phyloP scores from a whole-genome alignment of 2,113 vertebrate species.

The Dicrurus megarhynchus region DNA sequence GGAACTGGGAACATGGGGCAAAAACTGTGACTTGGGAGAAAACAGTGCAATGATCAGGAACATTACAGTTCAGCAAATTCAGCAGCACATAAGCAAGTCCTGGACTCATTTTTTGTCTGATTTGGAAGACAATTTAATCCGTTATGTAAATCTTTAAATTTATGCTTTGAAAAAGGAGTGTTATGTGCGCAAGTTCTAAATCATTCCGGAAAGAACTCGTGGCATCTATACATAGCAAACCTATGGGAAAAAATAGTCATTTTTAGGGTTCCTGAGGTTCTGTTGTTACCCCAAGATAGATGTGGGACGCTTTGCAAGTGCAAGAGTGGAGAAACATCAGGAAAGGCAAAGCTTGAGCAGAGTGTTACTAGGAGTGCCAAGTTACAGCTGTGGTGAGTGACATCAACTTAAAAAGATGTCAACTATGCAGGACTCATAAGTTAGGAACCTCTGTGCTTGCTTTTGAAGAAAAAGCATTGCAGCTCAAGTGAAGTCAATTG shows the following conservation, averaged over 20 bases:
- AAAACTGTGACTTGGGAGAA: neutral
- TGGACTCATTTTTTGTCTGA: neutral
- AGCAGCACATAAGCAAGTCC: neutral
- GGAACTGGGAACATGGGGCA: neutral
- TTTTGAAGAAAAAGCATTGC: conserved; percentile 5
- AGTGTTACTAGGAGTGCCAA: neutral
- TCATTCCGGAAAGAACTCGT: neutral
- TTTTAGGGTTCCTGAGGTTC: neutral
- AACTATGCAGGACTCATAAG: neutral
- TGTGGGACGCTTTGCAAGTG: neutral
- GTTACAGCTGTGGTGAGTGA: neutral
- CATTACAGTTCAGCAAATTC: neutral
- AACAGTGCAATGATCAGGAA: neutral
- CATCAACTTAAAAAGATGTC: neutral
- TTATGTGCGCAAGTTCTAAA: neutral
- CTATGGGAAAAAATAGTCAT: neutral
- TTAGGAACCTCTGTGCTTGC: neutral
- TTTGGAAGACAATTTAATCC: neutral
- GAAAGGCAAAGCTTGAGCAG: neutral
- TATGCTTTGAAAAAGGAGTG: neutral
- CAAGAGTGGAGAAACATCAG: neutral
- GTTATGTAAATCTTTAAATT: neutral
- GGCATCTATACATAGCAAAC: neutral
- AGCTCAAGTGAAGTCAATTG: neutral
- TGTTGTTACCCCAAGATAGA: neutral